These are phyloP conservation scores for Melieria crassipennis DNA, from an alignment of 2,888 invertebrate genomes.

Conservation along the genomic window DNA sequence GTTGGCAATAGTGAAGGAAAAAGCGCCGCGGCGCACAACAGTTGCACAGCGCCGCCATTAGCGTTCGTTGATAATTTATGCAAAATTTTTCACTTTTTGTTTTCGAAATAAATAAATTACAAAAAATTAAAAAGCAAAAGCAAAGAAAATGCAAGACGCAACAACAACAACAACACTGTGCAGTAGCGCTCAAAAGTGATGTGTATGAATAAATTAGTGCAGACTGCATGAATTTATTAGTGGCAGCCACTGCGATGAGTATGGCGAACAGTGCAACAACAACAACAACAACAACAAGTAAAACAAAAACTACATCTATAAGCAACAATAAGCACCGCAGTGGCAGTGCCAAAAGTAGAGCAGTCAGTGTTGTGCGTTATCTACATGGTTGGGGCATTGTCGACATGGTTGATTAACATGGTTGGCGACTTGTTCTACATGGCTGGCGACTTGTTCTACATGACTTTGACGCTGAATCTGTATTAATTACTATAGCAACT, in stretches of 20 bases:
- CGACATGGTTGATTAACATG: no score
- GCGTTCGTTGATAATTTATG: conserved; percentile 42
- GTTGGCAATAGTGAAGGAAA: no score
- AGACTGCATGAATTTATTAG: conserved; percentile 33
- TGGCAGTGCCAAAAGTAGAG: neutral
- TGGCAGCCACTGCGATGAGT: neutral
- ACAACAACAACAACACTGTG: conserved; percentile 7
- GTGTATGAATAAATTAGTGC: conserved; percentile 50
- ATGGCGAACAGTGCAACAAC: neutral
- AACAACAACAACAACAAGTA: no score
- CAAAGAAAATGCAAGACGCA: conserved; percentile 10
- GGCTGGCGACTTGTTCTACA: no score
- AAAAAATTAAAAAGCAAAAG: neutral
- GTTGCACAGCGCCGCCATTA: conserved; percentile 35
- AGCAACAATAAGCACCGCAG: neutral
- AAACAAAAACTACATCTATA: no score
- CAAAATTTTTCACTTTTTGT: conserved; percentile 24
- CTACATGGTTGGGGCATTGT: no score
- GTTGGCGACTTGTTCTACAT: no score
- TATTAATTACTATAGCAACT: no score
- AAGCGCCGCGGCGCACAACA: neutral
- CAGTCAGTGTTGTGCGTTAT: no score
- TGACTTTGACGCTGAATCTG: no score
- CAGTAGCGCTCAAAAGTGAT: conserved; percentile 43
- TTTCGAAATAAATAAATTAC: no score